Conservation (phyloP, 2,888 invertebrate genomes). For the Acronicta aceris region DNA sequence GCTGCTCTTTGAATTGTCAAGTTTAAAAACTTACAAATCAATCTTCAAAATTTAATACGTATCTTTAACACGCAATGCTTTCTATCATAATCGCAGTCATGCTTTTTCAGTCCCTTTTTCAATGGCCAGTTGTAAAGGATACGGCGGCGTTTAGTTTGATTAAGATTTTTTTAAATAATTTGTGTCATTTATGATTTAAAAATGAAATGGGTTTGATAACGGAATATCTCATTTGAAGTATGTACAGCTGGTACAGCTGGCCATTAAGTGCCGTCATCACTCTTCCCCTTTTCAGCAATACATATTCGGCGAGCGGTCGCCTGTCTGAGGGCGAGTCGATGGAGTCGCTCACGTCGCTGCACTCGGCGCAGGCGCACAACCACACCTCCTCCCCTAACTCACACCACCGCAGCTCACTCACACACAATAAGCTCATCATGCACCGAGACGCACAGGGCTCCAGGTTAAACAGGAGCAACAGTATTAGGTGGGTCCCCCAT, state of each 20-base stretch:
- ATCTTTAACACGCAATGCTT: slow-evolving; percentile 52
- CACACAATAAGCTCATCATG: slow-evolving; percentile 90
- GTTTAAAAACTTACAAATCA: not conserved
- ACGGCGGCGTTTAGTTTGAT: slow-evolving; percentile 18
- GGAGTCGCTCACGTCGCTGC: slow-evolving; percentile 94
- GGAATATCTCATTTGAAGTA: slow-evolving; percentile 11
- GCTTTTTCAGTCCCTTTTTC: slow-evolving; percentile 75
- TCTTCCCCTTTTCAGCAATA: slow-evolving; percentile 90
- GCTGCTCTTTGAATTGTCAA: not conserved
- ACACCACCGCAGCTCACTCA: slow-evolving; percentile 91
- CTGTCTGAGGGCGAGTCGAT: slow-evolving; percentile 97
- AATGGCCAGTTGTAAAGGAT: slow-evolving; percentile 74
- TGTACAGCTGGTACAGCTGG: slow-evolving; percentile 72
- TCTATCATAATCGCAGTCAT: slow-evolving; percentile 64
- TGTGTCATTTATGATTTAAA: slow-evolving; percentile 7
- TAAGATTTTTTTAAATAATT: slow-evolving; percentile 10
- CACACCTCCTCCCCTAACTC: slow-evolving; percentile 92
- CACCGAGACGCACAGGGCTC: slow-evolving; percentile 90
- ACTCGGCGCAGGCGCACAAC: slow-evolving; percentile 93
- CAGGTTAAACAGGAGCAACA: slow-evolving; percentile 96
- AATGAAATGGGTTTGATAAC: slow-evolving; percentile 3
- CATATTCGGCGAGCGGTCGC: slow-evolving; percentile 92
- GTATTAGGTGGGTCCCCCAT: slow-evolving; percentile 93
- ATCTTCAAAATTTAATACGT: slow-evolving; percentile 7
- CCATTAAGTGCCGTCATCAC: slow-evolving; percentile 76